Conservation (phyloP, 2,888 invertebrate species). For the Ischnura elegans region DNA sequence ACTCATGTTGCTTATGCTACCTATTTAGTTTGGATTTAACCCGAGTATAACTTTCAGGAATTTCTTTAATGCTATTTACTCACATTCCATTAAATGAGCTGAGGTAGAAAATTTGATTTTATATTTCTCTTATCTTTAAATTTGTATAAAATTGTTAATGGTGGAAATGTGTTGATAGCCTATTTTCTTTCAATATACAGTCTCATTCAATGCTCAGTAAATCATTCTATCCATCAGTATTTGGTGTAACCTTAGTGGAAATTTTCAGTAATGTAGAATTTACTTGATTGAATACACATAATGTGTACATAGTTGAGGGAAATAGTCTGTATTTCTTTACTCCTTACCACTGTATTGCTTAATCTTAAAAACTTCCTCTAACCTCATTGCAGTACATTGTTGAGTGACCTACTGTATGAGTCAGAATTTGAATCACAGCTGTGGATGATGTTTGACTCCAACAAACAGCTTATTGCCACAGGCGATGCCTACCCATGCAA, state of each 20-base stretch:
- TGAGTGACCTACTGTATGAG: constrained; percentile 95
- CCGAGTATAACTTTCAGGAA: neutral
- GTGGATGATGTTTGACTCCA: constrained; percentile 96
- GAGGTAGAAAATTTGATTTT: neutral
- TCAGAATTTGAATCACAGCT: constrained; percentile 97
- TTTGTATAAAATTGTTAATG: neutral
- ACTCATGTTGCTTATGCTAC: neutral
- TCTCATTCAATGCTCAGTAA: too few relatives aligned
- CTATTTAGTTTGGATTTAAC: neutral
- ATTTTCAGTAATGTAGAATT: neutral
- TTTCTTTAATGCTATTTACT: neutral
- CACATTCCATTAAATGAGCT: neutral
- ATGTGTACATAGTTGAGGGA: neutral
- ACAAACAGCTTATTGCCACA: constrained; percentile 91
- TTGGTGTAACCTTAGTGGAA: neutral
- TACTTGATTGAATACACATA: neutral
- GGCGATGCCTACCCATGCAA: constrained; percentile 95
- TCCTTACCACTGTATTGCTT: neutral
- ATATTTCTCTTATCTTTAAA: too few relatives aligned
- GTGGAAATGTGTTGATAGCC: neutral
- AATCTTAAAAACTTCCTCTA: constrained; percentile 24
- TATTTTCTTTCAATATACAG: neutral
- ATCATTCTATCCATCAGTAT: neutral
- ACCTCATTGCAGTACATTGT: constrained; percentile 80
- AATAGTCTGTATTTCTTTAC: neutral